Conservation (phyloP, 2,797 vertebrate species). For the Mus minutoides region DNA sequence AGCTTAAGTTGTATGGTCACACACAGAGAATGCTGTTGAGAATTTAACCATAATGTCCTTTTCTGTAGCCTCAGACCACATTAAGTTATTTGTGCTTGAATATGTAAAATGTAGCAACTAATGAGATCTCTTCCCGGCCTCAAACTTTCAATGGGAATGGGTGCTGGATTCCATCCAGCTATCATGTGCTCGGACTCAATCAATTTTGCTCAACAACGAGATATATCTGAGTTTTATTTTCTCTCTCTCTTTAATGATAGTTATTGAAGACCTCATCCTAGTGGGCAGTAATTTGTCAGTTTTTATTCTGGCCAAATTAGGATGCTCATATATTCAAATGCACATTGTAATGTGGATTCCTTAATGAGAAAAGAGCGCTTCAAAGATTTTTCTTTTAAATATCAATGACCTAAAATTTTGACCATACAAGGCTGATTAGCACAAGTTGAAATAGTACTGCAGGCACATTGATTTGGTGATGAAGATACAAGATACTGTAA, state of each 20-base stretch:
- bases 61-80: neutral
- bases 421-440: neutral
- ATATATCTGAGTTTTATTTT: neutral
- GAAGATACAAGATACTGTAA: neutral
- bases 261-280: neutral
- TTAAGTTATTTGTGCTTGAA: constrained; percentile 13
- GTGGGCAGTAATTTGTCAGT: neutral
- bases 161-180: neutral
- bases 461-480: neutral
- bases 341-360: neutral
- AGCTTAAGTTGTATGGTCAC: neutral
- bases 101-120: neutral
- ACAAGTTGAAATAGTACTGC: neutral
- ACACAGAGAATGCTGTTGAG: neutral
- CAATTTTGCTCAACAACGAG: neutral
- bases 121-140: neutral
- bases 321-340: constrained; percentile 13
- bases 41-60: constrained; percentile 32
- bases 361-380: constrained; percentile 1
- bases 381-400: neutral
- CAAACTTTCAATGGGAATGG: neutral
- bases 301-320: constrained; percentile 35
- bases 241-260: neutral
- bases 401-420: constrained; percentile 8
- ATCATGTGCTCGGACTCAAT: neutral